Conservation (phyloP, 2,888 invertebrate species). For the Drosophila aldrichi region DNA sequence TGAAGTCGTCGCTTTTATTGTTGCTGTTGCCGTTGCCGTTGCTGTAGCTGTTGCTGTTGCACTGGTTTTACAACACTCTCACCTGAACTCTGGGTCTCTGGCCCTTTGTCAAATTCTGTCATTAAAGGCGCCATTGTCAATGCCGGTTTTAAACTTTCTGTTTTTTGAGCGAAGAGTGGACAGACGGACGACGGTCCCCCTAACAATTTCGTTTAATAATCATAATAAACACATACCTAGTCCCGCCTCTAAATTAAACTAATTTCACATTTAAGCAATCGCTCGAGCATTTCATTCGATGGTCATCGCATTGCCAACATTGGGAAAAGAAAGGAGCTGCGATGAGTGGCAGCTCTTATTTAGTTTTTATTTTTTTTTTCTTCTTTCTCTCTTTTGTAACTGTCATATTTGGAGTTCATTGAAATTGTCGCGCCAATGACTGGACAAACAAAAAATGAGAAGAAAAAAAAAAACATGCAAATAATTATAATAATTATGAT, state of each 20-base stretch:
- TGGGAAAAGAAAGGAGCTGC: conserved; percentile 28
- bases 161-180: conserved; percentile 46
- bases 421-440: conserved; percentile 64
- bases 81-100: conserved; percentile 46
- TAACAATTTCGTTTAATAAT: conserved; percentile 67
- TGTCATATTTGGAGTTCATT: conserved; percentile 57
- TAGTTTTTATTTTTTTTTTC: neutral
- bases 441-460: conserved; percentile 30
- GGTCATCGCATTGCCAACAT: conserved; percentile 19
- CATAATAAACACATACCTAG: conserved; percentile 29
- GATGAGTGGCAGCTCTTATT: conserved; percentile 47
- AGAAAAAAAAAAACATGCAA: conserved; percentile 56
- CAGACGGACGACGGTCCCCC: neutral
- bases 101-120: conserved; percentile 70
- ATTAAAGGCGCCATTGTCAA: conserved; percentile 70
- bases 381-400: conserved; percentile 14
- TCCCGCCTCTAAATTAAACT: conserved; percentile 36
- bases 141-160: conserved; percentile 67
- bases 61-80: conserved; percentile 45
- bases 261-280: conserved; percentile 48
- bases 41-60: conserved; percentile 14
- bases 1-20: conserved; percentile 47
- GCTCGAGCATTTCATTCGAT: conserved; percentile 30
- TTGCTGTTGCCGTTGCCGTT: neutral
- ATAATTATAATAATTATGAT: conserved; percentile 62